Conservation (phyloP, 35 echinoderm and acorn worm genomes). For the Apostichopus japonicus region DNA sequence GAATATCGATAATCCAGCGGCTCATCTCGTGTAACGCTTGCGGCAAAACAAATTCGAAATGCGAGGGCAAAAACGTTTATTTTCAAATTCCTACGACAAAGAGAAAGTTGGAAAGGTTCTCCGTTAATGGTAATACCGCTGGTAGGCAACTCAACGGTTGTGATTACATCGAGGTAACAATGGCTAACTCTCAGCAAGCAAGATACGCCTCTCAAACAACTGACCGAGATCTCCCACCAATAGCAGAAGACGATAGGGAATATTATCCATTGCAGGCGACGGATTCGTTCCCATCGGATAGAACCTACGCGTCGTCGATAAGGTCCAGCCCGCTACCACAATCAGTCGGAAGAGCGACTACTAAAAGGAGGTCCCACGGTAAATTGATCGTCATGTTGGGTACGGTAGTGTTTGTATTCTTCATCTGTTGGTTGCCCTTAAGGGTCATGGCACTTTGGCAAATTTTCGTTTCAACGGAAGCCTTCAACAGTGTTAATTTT, state of each 20-base stretch:
- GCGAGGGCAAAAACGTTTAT: neutral
- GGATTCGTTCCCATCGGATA: neutral
- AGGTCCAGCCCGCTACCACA: neutral
- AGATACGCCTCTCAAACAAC: neutral
- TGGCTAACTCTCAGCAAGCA: neutral
- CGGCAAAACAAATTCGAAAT: neutral
- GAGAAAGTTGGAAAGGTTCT: conserved; percentile 11
- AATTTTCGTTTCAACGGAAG: conserved; percentile 59
- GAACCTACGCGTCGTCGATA: neutral
- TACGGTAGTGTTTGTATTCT: conserved; percentile 83
- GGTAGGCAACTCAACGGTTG: neutral
- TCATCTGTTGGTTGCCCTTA: conserved; percentile 87
- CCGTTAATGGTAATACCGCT: neutral
- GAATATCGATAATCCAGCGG: neutral
- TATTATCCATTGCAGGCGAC: neutral
- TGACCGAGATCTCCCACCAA: neutral
- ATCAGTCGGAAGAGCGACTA: neutral
- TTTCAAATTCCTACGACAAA: conserved; percentile 21
- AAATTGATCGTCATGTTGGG: conserved; percentile 70
- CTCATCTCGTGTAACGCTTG: neutral
- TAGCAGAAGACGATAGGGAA: conserved; percentile 26
- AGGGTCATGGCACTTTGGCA: conserved; percentile 79
- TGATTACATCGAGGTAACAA: conserved; percentile 21
- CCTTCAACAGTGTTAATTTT: conserved; percentile 22
- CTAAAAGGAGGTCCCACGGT: conserved; percentile 53